Evolutionary conservation across 2,113 vertebrate genomes (phyloP), one percentile per base, ranked within the genome.

Genomic region (Dipodomys ordii): DNA sequence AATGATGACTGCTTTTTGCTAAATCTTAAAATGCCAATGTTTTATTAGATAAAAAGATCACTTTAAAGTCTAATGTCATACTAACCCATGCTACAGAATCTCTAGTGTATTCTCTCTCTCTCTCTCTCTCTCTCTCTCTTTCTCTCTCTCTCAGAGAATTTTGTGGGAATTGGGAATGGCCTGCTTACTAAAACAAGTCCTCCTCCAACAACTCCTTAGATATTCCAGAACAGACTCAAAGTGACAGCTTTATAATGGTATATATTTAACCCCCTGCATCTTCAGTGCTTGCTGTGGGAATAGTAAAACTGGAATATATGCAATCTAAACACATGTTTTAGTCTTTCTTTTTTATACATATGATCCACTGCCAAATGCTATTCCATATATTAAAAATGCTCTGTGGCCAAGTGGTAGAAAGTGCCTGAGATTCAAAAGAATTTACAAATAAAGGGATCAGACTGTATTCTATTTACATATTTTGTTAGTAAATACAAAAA

Each of bases 201-300:
- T 93, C 79, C 89, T 78, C 92, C 72, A 87, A 72, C 57, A 72
- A 13, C 20, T 39, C 73, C 68, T 23, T 83, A 67, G 83, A 91
- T 90, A 93, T 87, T 92, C n/a, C 46, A 68, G 23, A 84, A 87
- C 16, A 84, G 81, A 93, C 20, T 9, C 32, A 7, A 72, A 90
- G 64, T 39, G 95, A 84, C 73, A 87, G 83, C 73, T 92, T 95
- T 78, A 90, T 65, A 44, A 64, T 64, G 74, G 62, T 35, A 69
- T 93, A 83, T 85, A 93, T 57, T 81, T 53, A 80, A 84, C 49
- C 8, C 25, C 7, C 3, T 57, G 62, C 80, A 81, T 95, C 77
- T 77, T 80, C 62, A 73, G 81, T n/a, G n/a, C 19, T 44, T 65
- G 4, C 76, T 39, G 46, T 18, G 84, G 69, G 30, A 35, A 89